Conservation (phyloP, 2,113 vertebrate genomes). For the Sander lucioperca region DNA sequence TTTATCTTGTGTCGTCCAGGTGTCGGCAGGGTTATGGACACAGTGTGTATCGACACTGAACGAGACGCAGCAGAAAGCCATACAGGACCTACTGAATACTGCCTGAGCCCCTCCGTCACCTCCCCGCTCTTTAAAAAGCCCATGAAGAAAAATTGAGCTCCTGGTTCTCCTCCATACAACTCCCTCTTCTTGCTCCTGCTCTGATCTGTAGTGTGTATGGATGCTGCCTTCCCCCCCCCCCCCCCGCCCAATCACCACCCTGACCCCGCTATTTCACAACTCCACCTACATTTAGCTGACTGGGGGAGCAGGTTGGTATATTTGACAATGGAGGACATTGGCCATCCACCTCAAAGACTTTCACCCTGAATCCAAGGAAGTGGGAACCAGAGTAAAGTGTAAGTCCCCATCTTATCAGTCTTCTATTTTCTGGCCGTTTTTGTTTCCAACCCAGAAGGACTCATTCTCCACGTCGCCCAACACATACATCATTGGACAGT, state of each 20-base stretch:
- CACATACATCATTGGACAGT: conserved; percentile 56
- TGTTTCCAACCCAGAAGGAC: conserved; percentile 38
- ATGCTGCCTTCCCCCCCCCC: conserved; percentile 57
- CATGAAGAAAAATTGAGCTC: conserved; percentile 70
- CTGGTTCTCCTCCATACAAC: conserved; percentile 68
- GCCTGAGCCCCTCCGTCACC: conserved; percentile 87
- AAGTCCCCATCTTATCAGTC: conserved; percentile 29
- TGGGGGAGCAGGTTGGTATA: conserved; percentile 55
- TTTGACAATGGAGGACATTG: conserved; percentile 56
- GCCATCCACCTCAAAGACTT: conserved; percentile 60
- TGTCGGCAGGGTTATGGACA: conserved; percentile 94
- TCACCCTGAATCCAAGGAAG: conserved; percentile 32
- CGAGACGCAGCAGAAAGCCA: conserved; percentile 95
- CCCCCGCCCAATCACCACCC: neutral
- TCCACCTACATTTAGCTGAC: conserved; percentile 21
- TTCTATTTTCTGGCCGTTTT: conserved; percentile 54
- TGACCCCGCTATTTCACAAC: conserved; percentile 3
- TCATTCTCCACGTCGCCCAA: conserved; percentile 45
- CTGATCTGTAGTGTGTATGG: conserved; percentile 76
- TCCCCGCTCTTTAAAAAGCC: conserved; percentile 55
- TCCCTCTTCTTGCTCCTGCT: conserved; percentile 71
- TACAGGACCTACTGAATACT: conserved; percentile 95
- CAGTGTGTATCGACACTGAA: conserved; percentile 95
- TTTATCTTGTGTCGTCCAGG: conserved; percentile 77
- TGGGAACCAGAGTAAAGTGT: conserved; percentile 32